Conservation (phyloP, 2,888 invertebrate species). For the Agrotis ipsilon region DNA sequence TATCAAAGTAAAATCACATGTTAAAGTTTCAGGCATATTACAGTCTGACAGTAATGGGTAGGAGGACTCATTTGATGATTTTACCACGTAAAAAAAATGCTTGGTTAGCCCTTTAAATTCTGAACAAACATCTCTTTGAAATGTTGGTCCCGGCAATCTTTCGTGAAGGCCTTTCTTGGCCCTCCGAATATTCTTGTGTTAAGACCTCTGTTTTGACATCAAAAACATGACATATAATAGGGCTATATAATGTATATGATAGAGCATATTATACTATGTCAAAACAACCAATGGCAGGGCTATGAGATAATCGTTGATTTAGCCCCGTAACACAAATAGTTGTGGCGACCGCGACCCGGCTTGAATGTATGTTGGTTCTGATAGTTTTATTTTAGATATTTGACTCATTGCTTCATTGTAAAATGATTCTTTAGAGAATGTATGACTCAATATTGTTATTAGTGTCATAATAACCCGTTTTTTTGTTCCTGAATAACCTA, state of each 20-base stretch:
- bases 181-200: too few relatives aligned
- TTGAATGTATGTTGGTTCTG: constrained; percentile 1
- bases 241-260: too few relatives aligned
- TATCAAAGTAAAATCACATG: too few relatives aligned
- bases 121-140: not conserved
- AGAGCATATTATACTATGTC: constrained; percentile 1
- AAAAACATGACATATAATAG: not conserved
- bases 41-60: too few relatives aligned
- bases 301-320: constrained; percentile 35
- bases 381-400: constrained; percentile 25
- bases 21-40: too few relatives aligned
- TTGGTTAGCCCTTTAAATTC: too few relatives aligned
- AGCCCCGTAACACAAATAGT: constrained; percentile 52
- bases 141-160: too few relatives aligned
- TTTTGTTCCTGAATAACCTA: too few relatives aligned
- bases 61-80: too few relatives aligned
- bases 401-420: constrained; percentile 43
- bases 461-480: too few relatives aligned
- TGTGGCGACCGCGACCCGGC: constrained; percentile 30
- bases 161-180: not conserved
- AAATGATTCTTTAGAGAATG: constrained; percentile 9
- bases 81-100: too few relatives aligned
- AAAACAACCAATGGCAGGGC: constrained; percentile 18
- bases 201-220: not conserved
- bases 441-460: not conserved